Percentiles rank a stretch among this genome's conserved stretches.
Evolutionary conservation across 2,113 vertebrate genomes (phyloP).

Genomic region (Ibidorhyncha struthersii): DNA sequence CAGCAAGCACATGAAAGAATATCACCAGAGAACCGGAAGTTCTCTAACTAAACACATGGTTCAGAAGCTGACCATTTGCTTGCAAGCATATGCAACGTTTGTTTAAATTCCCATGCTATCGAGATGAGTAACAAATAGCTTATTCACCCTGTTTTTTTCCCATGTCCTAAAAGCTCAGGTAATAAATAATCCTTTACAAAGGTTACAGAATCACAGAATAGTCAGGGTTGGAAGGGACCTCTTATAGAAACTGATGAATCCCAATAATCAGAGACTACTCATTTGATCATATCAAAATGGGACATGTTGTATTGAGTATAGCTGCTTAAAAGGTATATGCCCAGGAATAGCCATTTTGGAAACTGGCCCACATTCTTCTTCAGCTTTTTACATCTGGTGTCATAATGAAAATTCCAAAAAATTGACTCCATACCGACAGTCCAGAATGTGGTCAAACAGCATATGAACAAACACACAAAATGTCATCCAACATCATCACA

Average conservation of each 20-base stretch:
- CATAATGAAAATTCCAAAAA: neutral
- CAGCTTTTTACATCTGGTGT: neutral
- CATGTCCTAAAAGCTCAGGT: neutral
- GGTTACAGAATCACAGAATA: no score
- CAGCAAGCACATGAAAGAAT: conserved; percentile 52
- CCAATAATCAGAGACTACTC: neutral
- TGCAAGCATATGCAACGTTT: conserved; percentile 63
- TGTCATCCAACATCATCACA: neutral
- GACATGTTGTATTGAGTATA: neutral
- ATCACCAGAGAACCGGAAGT: conserved; percentile 27
- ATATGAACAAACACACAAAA: neutral
- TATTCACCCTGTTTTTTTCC: neutral
- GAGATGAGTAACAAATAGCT: conserved; percentile 51
- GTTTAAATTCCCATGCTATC: conserved; percentile 51
- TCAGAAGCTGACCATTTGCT: conserved; percentile 67
- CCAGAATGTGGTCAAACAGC: neutral
- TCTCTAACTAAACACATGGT: conserved; percentile 51
- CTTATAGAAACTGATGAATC: neutral
- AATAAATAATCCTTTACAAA: conserved; percentile 7
- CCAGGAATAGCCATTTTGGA: neutral
- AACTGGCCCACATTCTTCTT: neutral
- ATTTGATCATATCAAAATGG: neutral
- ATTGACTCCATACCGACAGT: neutral
- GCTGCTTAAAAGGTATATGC: neutral
- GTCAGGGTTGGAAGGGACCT: no score